Conservation (phyloP, 2,113 vertebrate genomes). For the Anoplopoma fimbria region DNA sequence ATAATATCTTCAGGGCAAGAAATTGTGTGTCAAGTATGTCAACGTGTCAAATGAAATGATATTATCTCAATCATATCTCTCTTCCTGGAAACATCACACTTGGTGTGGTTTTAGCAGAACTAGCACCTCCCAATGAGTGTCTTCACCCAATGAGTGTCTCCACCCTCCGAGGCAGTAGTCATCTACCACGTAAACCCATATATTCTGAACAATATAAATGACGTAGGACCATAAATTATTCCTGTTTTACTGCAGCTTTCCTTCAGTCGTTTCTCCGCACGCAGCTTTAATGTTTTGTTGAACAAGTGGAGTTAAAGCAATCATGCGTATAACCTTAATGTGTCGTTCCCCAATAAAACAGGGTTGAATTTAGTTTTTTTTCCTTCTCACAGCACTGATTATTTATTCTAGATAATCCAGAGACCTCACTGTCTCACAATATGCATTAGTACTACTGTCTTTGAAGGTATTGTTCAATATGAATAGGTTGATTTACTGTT, state of each 20-base stretch:
- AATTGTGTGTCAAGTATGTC: conserved; percentile 17
- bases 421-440: not conserved
- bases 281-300: not conserved
- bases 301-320: not conserved
- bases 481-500: not conserved
- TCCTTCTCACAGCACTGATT: not conserved
- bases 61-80: conserved; percentile 28
- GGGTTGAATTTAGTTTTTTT: not conserved
- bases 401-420: not conserved
- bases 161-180: not conserved
- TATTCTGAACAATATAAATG: not conserved
- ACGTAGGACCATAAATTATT: not conserved
- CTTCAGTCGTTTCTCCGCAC: not conserved
- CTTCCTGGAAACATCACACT: conserved; percentile 6
- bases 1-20: conserved; percentile 25
- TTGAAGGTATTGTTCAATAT: not conserved
- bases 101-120: not conserved
- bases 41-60: not conserved
- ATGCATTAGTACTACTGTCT: not conserved
- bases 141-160: not conserved
- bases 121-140: not conserved
- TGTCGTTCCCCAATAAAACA: not conserved
- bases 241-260: not conserved
- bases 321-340: not conserved
- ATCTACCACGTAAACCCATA: not conserved